A percentile compares a stretch with the other conserved stretches of the same genome.
phyloP scores from a whole-genome alignment of 2,113 vertebrate genomes.

The Ovibos moschatus region DNA sequence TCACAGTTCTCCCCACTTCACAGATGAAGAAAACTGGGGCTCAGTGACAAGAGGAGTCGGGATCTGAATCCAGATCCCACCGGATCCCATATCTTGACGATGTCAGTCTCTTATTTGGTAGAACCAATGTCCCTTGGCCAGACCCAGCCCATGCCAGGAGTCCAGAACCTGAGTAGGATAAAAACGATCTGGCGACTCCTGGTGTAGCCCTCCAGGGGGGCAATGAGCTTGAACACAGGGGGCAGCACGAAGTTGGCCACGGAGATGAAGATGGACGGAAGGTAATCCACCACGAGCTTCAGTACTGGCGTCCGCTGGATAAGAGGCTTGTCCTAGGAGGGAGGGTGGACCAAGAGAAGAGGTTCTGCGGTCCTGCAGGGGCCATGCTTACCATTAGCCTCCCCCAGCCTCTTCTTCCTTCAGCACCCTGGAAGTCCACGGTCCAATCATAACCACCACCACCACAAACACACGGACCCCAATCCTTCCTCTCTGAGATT shows the following conservation, averaged over 20 bases:
- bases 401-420: background rate
- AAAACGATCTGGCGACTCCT: constrained; percentile 84
- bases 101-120: background rate
- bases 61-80: background rate
- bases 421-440: background rate
- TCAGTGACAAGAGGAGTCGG: background rate
- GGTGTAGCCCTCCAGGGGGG: constrained; percentile 82
- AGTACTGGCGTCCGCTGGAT: constrained; percentile 53
- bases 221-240: constrained; percentile 82
- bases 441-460: background rate
- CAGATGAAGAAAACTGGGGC: background rate
- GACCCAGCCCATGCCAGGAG: background rate
- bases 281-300: constrained; percentile 82
- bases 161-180: constrained; percentile 81
- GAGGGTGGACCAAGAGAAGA: background rate
- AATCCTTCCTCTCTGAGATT: background rate
- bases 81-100: background rate
- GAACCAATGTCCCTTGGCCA: background rate
- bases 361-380: background rate
- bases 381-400: background rate
- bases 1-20: background rate
- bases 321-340: background rate
- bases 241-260: constrained; percentile 89
- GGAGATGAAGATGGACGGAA: constrained; percentile 91
- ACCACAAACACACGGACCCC: background rate